Evolutionary conservation across 2,797 vertebrate genomes (phyloP), one percentile per base, ranked within the genome.

Genomic region (Florisuga fusca): DNA sequence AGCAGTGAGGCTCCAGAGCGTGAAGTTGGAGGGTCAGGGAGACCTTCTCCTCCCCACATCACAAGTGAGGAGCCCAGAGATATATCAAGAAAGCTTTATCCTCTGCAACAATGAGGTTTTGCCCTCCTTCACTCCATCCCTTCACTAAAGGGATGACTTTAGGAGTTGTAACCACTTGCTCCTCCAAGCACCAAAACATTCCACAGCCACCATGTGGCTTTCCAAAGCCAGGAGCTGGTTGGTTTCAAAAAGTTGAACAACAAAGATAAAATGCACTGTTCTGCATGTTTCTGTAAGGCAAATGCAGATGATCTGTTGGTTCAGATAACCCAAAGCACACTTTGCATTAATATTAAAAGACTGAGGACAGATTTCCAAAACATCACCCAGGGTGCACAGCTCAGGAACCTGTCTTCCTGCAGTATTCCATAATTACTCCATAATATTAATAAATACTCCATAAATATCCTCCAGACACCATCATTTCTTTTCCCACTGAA

Each of bases 1-100:
- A 12, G 16, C 33, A 3, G 9, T 0, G 46, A 3, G 20, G 68
- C 9, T 23, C 0, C 9, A 10, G 19, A 71, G 38, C 0, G 41
- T 1, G 31, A 21, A 2, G 66, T 0, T 5, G 58, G 45, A 87
- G 55, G 20, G 41, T 3, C 10, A 43, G 53, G 53, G 29, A 78
- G 48, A 74, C 29, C 22, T 29, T 7, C 19, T 45, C 48, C 26
- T 36, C 77, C 25, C 31, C 3, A 41, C 8, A 38, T 15, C 51
- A 26, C 59, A 15, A 53, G 19, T 0, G 62, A 69, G 72, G 75
- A 73, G 55, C 22, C 19, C 38, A 31, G 46, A 76, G 43, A 33
- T 12, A 12, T 0, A 10, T 3, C 22, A 10, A 26, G 7, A 7
- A 10, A 31, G n/a, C 31, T 51, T 51, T 25, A 29, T 7, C 46